These are phyloP conservation scores for Atethmia centrago DNA, from an alignment of 2,888 invertebrate genomes.

Conservation along the genomic window DNA sequence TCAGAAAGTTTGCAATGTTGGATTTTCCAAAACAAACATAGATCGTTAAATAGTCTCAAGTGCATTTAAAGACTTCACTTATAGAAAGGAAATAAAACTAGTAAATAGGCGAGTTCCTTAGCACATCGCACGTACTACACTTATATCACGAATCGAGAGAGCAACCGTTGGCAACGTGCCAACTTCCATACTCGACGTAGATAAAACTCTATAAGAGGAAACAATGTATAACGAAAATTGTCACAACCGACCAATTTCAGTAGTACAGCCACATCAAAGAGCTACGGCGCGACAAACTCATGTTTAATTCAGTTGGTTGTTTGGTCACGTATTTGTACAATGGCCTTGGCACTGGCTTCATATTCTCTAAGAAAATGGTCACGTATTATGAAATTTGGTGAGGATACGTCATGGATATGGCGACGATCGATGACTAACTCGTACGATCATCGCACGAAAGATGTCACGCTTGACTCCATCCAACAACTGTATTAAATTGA, in stretches of 20 bases:
- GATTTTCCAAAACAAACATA: neutral
- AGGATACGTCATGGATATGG: constrained; percentile 48
- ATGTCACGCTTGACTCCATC: constrained; percentile 25
- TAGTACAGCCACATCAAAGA: constrained; percentile 72
- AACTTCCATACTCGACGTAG: constrained; percentile 78
- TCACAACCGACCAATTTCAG: constrained; percentile 72
- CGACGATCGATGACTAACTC: constrained; percentile 56
- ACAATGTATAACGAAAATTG: constrained; percentile 73
- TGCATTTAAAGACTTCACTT: constrained; percentile 32
- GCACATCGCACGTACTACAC: constrained; percentile 30
- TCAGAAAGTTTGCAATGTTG: neutral
- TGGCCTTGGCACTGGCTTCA: constrained; percentile 75
- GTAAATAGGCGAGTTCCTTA: constrained; percentile 41
- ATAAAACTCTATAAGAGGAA: constrained; percentile 58
- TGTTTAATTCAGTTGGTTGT: constrained; percentile 78
- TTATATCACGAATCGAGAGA: constrained; percentile 64
- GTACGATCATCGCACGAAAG: constrained; percentile 11
- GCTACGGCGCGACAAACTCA: constrained; percentile 64
- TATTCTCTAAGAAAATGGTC: constrained; percentile 74
- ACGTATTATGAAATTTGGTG: constrained; percentile 71
- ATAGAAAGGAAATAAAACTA: constrained; percentile 47
- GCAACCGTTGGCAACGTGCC: constrained; percentile 78
- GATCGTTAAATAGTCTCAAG: neutral
- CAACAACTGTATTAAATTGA: constrained; percentile 26
- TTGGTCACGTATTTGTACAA: constrained; percentile 69